These are phyloP conservation scores for Morelia viridis DNA, from an alignment of 2,797 vertebrate genomes.

Conservation along the genomic window DNA sequence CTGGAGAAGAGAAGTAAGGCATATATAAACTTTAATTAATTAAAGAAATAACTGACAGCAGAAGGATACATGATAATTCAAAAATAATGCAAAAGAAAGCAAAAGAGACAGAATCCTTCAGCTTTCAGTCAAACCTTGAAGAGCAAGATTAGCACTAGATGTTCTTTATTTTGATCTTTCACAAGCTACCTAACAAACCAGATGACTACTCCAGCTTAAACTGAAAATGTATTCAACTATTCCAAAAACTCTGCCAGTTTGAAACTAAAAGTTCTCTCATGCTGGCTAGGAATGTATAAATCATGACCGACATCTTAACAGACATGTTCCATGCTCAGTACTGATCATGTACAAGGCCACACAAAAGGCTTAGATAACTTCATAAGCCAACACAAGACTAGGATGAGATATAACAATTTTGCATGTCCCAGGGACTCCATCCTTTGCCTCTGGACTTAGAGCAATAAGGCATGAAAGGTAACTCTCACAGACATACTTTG, in stretches of 20 bases:
- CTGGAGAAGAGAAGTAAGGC: slow-evolving; percentile 24
- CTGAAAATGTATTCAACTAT: no score
- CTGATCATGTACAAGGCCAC: not conserved
- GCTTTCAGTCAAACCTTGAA: not conserved
- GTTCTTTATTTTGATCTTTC: not conserved
- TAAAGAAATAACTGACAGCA: not conserved
- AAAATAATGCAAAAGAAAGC: not conserved
- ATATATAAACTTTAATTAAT: not conserved
- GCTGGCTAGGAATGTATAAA: no score
- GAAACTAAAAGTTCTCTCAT: no score
- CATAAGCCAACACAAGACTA: not conserved
- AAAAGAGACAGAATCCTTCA: not conserved
- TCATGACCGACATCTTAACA: not conserved
- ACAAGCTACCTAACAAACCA: not conserved
- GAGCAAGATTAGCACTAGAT: no score
- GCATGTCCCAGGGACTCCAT: not conserved
- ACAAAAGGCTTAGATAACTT: not conserved
- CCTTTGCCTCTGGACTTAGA: not conserved
- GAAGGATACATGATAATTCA: not conserved
- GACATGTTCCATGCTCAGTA: not conserved
- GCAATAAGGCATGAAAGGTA: not conserved
- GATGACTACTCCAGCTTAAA: not conserved
- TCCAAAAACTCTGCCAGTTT: no score
- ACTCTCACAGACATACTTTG: not conserved
- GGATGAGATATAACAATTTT: not conserved